phyloP scores from a whole-genome alignment of 2,888 invertebrate genomes.

The Cabera pusaria region DNA sequence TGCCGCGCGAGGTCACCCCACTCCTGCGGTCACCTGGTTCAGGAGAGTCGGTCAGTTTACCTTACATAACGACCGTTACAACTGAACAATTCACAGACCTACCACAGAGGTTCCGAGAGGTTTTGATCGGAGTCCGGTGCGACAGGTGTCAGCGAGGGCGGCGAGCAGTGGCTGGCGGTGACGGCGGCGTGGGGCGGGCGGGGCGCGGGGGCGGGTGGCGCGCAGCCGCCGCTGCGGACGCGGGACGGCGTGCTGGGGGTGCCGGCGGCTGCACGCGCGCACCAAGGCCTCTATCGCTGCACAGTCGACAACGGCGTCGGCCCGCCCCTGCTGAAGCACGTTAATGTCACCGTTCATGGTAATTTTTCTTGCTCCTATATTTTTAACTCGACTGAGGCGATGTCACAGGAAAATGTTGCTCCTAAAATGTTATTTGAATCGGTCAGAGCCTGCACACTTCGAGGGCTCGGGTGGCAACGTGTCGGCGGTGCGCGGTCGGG shows the following conservation, averaged over 20 bases:
- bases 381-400: too few relatives aligned
- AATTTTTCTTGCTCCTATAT: too few relatives aligned
- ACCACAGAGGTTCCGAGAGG: too few relatives aligned
- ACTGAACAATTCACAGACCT: too few relatives aligned
- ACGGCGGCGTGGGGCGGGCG: conserved; percentile 25
- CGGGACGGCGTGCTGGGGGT: conserved; percentile 85
- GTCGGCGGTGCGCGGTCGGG: conserved; percentile 83
- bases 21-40: conserved; percentile 86
- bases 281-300: conserved; percentile 92
- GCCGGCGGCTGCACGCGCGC: conserved; percentile 85
- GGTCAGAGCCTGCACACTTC: conserved; percentile 90
- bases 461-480: conserved; percentile 79
- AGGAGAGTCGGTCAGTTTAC: conserved; percentile 70
- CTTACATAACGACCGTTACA: too few relatives aligned
- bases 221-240: conserved; percentile 29
- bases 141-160: conserved; percentile 25
- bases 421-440: too few relatives aligned
- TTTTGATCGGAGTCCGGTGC: too few relatives aligned
- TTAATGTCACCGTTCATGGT: conserved; percentile 92
- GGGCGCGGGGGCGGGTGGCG: conserved; percentile 23
- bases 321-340: conserved; percentile 89
- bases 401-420: too few relatives aligned
- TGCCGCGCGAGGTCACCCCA: conserved; percentile 88
- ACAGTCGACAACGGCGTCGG: conserved; percentile 93
- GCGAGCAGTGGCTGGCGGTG: conserved; percentile 45